A percentile compares a stretch with the other conserved stretches of the same genome.
phyloP scores from a whole-genome alignment of 2,797 vertebrate genomes.

The Eutrigla gurnardus region DNA sequence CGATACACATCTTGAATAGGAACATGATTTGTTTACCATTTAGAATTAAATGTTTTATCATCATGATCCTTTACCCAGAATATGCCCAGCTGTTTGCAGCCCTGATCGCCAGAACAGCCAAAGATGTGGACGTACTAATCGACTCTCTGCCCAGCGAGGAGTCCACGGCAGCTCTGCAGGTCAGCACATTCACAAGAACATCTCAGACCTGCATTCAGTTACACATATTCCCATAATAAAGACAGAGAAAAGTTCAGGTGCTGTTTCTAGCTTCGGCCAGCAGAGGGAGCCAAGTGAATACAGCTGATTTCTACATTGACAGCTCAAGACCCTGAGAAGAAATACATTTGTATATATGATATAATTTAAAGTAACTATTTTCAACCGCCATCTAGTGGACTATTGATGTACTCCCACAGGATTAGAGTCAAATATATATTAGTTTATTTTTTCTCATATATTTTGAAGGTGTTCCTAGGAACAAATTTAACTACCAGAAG shows the following conservation, averaged over 20 bases:
- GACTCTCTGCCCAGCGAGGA: constrained; percentile 98
- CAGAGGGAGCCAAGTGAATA: constrained; percentile 53
- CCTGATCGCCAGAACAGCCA: constrained; percentile 95
- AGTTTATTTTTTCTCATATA: too few species aligned
- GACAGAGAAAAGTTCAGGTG: background rate
- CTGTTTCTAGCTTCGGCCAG: constrained; percentile 34
- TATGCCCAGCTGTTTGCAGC: constrained; percentile 99
- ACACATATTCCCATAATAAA: background rate
- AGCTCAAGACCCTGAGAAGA: background rate
- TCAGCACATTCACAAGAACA: constrained; percentile 56
- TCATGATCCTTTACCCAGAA: constrained; percentile 79
- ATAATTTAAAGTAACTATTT: background rate
- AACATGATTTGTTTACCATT: background rate
- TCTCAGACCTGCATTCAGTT: background rate
- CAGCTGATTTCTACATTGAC: background rate
- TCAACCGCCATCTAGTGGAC: too few species aligned
- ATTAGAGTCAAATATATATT: too few species aligned
- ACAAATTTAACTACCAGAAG: too few species aligned
- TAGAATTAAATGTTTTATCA: background rate
- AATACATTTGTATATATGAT: background rate
- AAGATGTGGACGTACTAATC: constrained; percentile 97
- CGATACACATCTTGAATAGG: too few species aligned
- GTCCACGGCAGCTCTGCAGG: constrained; percentile 96
- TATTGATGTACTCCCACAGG: too few species aligned
- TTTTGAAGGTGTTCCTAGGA: too few species aligned